These are phyloP conservation scores for Pampusana beccarii DNA, from an alignment of 2,113 vertebrate species.

Conservation along the genomic window DNA sequence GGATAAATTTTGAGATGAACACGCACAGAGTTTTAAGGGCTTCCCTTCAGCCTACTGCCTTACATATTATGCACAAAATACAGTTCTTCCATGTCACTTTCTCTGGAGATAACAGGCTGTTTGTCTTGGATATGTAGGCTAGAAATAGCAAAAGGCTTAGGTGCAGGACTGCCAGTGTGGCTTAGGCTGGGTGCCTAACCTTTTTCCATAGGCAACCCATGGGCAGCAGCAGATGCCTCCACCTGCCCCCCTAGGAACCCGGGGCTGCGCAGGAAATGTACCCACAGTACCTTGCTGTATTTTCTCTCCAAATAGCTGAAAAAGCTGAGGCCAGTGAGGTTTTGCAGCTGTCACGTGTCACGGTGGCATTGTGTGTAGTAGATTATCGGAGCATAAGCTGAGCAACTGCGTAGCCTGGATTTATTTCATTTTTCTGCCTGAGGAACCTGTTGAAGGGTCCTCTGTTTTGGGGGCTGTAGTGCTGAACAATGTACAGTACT, in stretches of 20 bases:
- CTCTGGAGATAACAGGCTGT: accelerated
- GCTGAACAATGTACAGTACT: neutral
- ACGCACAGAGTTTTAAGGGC: neutral
- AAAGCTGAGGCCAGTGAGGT: neutral
- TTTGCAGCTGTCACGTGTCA: neutral
- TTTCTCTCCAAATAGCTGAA: neutral
- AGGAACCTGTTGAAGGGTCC: accelerated
- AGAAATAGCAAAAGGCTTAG: neutral
- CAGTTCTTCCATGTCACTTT: neutral
- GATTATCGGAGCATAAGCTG: too few relatives aligned
- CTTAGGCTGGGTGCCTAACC: neutral
- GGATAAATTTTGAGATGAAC: neutral
- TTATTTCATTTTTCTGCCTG: neutral
- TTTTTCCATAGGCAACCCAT: accelerated
- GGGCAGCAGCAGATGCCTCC: neutral
- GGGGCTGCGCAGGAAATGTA: neutral
- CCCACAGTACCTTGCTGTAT: neutral
- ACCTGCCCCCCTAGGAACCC: neutral
- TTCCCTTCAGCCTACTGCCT: neutral
- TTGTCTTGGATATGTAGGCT: accelerated
- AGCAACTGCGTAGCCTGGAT: neutral
- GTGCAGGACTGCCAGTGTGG: accelerated
- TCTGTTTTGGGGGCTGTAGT: neutral
- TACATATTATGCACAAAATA: accelerated
- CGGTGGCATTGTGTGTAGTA: too few relatives aligned